Evolutionary conservation across 2,888 invertebrate genomes (phyloP), one percentile per base, ranked within the genome.

Genomic region (Orchestes rusci): DNA sequence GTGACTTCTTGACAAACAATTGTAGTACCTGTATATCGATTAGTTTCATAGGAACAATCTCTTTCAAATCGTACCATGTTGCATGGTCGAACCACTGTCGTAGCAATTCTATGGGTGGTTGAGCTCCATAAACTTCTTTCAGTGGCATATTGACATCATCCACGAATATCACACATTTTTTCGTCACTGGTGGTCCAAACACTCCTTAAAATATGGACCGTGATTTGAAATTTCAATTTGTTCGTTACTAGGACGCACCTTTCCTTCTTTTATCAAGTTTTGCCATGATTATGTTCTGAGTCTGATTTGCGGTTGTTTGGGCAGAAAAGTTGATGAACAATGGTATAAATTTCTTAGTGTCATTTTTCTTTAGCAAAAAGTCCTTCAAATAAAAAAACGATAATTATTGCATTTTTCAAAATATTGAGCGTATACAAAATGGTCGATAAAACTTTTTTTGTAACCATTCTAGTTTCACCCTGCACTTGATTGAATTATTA

Each of bases 141-240:
- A 86, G 72, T 0, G 95, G 95, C 91, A 95, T 91, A 59, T 91
- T 92, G n/a, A 96, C 80, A 65, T 96, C 95, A 62, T 96, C 96
- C 23, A 96, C 89, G 65, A 95, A 95, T 34, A 94, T 80, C 10
- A 95, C 84, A 67, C 84, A 81, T 58, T 82, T 80, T 64, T 91
- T 94, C 3, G 91, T 91, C 36, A 93, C 77, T 0, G 93, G 92
- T 1, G 95, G 94, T 0, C 95, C 95, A 63, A 77, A 96, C 10
- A 93, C 87, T 2, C 95, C 84, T 77, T 45, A 39, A 50, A 12
- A 3, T 31, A 12, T 12, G 10, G 31, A 13, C 13, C 10, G 31
- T 3, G n/a, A 12, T 36, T n/a, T 8, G 31, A 18, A 16, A 16
- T 31, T 12, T 31, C 5, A 31, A 31, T 5, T 5, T 31, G 31